Evolutionary conservation across 1,140 invertebrate species (phyloP), one percentile per base, ranked within the genome.

Genomic region (Zaprionus vittiger): DNA sequence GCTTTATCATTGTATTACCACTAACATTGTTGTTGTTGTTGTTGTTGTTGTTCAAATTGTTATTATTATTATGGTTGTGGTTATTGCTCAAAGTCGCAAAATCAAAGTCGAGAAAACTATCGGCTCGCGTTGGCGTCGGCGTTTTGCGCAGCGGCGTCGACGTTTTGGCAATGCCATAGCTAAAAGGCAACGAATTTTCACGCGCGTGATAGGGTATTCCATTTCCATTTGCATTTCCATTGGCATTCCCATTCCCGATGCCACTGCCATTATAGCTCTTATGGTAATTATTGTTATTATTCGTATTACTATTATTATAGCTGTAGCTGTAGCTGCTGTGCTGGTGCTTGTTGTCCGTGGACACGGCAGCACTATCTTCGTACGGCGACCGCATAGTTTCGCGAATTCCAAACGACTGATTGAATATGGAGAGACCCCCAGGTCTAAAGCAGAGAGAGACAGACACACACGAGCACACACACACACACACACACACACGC

Each of bases 131-230:
- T 61, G 85, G 86, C 1, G 86, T 91, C 65, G 85, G 79, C 60
- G 85, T 90, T 90, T 90, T 90, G 63, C 86, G 81, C 65, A 92
- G 72, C 72, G 82, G 80, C 22, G 91, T 92, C 26, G 91, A 79
- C 20, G 91, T 78, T 78, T 89, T 92, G 76, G 77, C 87, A 56
- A 91, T 92, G 57, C 96, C 95, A 93, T 97, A 97, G 54, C 95
- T 96, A 91, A 97, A 97, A n/a, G 96, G 96, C 72, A 95, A 93
- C 64, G 96, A 96, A 81, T 96, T 95, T 80, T 96, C 95, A 59
- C 96, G 93, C 38, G 96, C 96, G 94, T 97, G 96, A 93, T 97
- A 97, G 7, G 96, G 96, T 74, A 96, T 96, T 34, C 83, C 75
- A 63, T 85, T 78, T 49, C 66, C 80, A 77, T 74, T 84, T 9